Evolutionary conservation across 2,888 invertebrate genomes (phyloP), one percentile per base, ranked within the genome.

Genomic region (Antitype chi): DNA sequence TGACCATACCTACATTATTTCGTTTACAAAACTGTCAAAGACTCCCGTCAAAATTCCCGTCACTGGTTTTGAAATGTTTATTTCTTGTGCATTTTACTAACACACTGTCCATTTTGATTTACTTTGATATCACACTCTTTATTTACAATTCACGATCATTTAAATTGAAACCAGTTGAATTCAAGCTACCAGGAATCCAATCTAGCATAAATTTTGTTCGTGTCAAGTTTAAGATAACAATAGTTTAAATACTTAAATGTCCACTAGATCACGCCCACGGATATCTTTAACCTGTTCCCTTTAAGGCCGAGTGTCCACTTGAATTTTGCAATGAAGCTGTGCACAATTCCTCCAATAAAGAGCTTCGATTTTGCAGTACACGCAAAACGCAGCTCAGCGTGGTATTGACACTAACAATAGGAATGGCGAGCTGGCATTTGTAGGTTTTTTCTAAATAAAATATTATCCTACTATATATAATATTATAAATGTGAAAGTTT

Each of bases 141-240:
- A 74, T 74, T 53, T 55, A 13, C 1, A 68, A 53, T 6, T 15
- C 62, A 70, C 11, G 8, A 67, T 38, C 57, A 63, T 69, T 49
- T 23, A 55, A 75, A 70, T 73, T 43, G 3, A 57, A 76, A 63
- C 59, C 57, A 70, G 64, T 73, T 63, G 7, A 55, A 25, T 70
- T 28, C 63, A 28, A 25, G 60, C 49, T 73, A 72, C 57, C 53
- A 28, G 49, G 23, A 70, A 72, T 76, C n/a, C 20, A 47, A 66
- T 74, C 57, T 43, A 63, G 64, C 70, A 78, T 85, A 69, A 82
- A 85, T 85, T 74, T 49, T 66, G 64, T 38, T 13, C 15, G 2
- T 82, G 74, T 62, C 78, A 64, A 70, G 47, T 69, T 43, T 57
- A 70, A 85, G 83, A 85, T 83, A 82, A 82, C 55, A 82, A 85